Conservation (phyloP, 2,113 vertebrate genomes). For the Xenopus laevis region DNA sequence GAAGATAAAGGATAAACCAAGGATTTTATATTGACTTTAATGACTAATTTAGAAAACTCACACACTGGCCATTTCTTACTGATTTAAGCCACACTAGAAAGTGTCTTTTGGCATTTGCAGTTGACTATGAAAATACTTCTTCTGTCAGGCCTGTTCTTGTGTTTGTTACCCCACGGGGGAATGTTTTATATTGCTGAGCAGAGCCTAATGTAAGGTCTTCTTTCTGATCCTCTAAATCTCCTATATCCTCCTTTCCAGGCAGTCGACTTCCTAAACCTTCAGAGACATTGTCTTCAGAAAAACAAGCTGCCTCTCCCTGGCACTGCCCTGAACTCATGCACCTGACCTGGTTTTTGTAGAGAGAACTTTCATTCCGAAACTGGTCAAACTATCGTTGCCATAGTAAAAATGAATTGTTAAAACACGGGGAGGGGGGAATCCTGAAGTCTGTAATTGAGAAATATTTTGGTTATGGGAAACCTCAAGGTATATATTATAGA, state of each 20-base stretch:
- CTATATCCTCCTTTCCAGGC: conserved; percentile 19
- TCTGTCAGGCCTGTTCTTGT: conserved; percentile 6
- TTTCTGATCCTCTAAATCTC: conserved; percentile 22
- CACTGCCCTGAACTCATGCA: neutral
- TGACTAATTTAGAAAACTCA: too few species aligned
- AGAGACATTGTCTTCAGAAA: conserved; percentile 23
- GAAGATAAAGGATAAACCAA: too few species aligned
- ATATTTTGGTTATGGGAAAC: too few species aligned
- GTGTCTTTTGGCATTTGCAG: conserved; percentile 3
- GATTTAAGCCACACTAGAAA: neutral
- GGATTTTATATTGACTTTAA: too few species aligned
- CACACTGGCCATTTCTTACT: too few species aligned
- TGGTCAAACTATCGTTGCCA: neutral
- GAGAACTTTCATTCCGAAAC: neutral
- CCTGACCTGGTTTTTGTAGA: neutral
- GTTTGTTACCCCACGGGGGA: conserved; percentile 4
- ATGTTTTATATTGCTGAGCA: conserved; percentile 22
- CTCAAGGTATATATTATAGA: too few species aligned
- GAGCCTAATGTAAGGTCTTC: conserved; percentile 19
- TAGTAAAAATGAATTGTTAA: too few species aligned
- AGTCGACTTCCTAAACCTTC: conserved; percentile 14
- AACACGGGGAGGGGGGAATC: too few species aligned
- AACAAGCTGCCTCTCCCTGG: neutral
- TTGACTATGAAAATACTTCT: conserved; percentile 16
- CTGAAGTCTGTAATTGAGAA: too few species aligned